A percentile compares a stretch with the other conserved stretches of the same genome.
phyloP scores from a whole-genome alignment of 2,888 invertebrate species.

The Cephus sareptanus region DNA sequence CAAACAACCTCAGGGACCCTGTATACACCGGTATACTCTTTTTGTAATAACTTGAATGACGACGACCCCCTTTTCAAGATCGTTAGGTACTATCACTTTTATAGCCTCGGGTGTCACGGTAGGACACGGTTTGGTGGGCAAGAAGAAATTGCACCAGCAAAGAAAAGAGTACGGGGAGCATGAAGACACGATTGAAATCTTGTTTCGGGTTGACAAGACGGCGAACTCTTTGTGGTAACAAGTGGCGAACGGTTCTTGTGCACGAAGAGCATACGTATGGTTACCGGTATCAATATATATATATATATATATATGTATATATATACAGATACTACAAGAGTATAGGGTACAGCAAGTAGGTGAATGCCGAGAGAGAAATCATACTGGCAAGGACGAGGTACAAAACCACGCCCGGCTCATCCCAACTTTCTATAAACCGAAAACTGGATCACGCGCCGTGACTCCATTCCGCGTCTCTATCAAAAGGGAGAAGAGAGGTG shows the following conservation, averaged over 20 bases:
- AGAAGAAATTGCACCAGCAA: neutral
- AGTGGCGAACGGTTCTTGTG: constrained; percentile 27
- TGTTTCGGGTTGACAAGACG: constrained; percentile 18
- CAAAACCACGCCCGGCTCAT: constrained; percentile 63
- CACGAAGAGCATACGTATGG: constrained; percentile 9
- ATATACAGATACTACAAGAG: constrained; percentile 7
- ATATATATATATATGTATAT: constrained; percentile 9
- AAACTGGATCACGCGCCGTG: constrained; percentile 62
- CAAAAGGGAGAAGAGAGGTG: constrained; percentile 10
- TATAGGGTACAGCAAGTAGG: constrained; percentile 26
- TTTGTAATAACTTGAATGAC: neutral
- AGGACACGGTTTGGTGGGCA: neutral
- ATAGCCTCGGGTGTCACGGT: neutral
- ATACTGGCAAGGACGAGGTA: constrained; percentile 62
- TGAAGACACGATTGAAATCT: constrained; percentile 21
- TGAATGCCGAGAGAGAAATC: constrained; percentile 63
- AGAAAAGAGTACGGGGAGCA: neutral
- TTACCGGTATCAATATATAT: constrained; percentile 17
- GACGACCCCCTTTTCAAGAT: neutral
- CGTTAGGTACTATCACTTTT: neutral
- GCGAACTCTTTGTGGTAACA: constrained; percentile 35
- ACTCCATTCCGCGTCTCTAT: constrained; percentile 5
- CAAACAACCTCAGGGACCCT: neutral
- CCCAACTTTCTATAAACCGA: constrained; percentile 65
- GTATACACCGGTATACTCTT: neutral